Evolutionary conservation across 2,888 invertebrate genomes (phyloP), one percentile per base, ranked within the genome.

Genomic region (Allygus modestus): DNA sequence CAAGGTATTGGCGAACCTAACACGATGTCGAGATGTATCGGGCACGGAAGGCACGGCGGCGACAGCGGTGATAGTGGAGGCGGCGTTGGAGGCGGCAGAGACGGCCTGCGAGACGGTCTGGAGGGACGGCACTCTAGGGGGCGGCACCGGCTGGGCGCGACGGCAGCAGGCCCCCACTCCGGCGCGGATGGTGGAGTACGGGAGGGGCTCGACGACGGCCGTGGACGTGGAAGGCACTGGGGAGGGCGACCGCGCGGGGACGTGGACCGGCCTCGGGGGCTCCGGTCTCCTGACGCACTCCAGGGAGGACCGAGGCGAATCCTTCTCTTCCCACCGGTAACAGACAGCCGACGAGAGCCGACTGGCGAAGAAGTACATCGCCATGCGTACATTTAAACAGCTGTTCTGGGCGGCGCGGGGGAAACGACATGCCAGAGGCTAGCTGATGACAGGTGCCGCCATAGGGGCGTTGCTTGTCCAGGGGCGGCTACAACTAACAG

Each of bases 291-390:
- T 28, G 54, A 31, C 9, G 58, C 23, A 58, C 58, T 20, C 58
- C 65, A 65, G 28, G 65, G 65, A 65, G 65, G 65, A 31, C 41
- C 73, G 37, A 37, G 73, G 73, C 33, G 58, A 20, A 17, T 54
- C 54, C 79, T 58, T 51, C 73, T 37, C 73, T 37, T 79, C 79
- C 54, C 58, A 54, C 37, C 77, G 81, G 54, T 90, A 91, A 41
- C 83, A 83, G 43, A 83, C 83, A 92, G 88, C 93, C 92, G 92
- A 93, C 93, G 91, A 93, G 92, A 88, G 93, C 90, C 89, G 90
- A 91, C 93, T 94, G 89, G 94, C 94, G 92, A 94, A 94, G 90
- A 93, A 94, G 92, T 94, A 94, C 94, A 94, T 94, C 92, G 94
- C 94, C 89, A 89, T 89, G 77, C 84, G 81, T 43, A 84, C 79